These are phyloP conservation scores for Circaetus gallicus DNA, from an alignment of 2,113 vertebrate species.

Conservation along the genomic window DNA sequence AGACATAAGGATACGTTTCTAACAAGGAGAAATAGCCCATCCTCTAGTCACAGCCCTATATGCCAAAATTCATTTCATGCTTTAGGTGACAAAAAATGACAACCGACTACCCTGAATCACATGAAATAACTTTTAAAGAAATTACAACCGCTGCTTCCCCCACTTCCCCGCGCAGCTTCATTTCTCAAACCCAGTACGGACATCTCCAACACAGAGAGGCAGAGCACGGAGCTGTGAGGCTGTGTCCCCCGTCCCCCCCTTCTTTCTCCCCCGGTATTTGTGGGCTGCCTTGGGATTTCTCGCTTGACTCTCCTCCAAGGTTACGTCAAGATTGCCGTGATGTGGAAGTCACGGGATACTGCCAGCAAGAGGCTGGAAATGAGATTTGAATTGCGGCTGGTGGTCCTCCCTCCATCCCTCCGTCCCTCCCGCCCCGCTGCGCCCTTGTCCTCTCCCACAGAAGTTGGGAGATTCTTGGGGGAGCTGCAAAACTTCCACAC, in stretches of 20 bases:
- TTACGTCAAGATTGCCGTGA: background rate
- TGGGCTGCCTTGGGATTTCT: background rate
- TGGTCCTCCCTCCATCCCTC: background rate
- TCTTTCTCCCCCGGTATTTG: background rate
- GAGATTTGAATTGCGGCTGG: background rate
- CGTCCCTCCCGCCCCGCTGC: fast-evolving
- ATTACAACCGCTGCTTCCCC: background rate
- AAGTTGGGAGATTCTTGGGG: background rate
- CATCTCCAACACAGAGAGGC: background rate
- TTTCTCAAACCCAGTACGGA: background rate
- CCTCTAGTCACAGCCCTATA: background rate
- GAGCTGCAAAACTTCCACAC: background rate
- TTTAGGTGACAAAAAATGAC: background rate
- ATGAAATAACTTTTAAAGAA: background rate
- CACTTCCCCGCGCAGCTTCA: background rate
- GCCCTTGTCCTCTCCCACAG: background rate
- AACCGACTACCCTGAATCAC: background rate
- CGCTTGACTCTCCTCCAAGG: background rate
- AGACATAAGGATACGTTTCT: background rate
- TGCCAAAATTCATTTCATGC: background rate
- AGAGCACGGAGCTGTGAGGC: background rate
- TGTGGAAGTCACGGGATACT: background rate
- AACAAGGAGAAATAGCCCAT: background rate
- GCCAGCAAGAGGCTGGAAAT: background rate
- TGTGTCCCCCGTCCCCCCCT: background rate